Evolutionary conservation across 1,140 invertebrate species (phyloP).

Genomic region (Drosophila bifasciata): DNA sequence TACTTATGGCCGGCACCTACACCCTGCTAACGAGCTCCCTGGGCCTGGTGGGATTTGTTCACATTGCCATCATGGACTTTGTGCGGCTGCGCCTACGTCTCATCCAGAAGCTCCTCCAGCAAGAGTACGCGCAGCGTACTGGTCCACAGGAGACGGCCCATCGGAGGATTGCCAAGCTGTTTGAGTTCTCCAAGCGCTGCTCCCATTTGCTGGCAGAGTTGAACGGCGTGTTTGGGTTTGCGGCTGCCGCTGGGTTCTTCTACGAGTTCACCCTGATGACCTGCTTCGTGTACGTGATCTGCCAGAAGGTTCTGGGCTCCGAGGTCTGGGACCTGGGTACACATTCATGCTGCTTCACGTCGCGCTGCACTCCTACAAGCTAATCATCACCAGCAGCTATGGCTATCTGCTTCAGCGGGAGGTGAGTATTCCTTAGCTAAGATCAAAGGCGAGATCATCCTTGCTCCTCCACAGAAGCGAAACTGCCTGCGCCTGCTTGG

Average conservation of each 20-base stretch:
- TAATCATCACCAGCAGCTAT: constrained; percentile 58
- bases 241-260: constrained; percentile 57
- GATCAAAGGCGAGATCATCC: background rate
- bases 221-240: constrained; percentile 56
- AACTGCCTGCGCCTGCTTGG: constrained; percentile 53
- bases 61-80: constrained; percentile 69
- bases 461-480: constrained; percentile 40
- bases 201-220: constrained; percentile 41
- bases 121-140: constrained; percentile 16
- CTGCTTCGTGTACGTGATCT: constrained; percentile 65
- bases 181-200: constrained; percentile 52
- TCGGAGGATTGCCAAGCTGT: constrained; percentile 32
- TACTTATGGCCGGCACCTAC: constrained; percentile 57
- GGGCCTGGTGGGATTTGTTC: constrained; percentile 53
- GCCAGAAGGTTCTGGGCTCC: constrained; percentile 58
- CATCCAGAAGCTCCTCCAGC: constrained; percentile 47
- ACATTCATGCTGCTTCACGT: constrained; percentile 58
- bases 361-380: constrained; percentile 61
- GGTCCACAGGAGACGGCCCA: constrained; percentile 1
- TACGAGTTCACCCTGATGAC: constrained; percentile 76
- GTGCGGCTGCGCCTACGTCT: constrained; percentile 67
- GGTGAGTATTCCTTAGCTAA: constrained; percentile 25
- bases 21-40: constrained; percentile 50
- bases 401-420: constrained; percentile 62
- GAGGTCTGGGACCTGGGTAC: constrained; percentile 46